These are phyloP conservation scores for Leptinotarsa juncta DNA, from an alignment of 2,888 invertebrate genomes.

Conservation along the genomic window DNA sequence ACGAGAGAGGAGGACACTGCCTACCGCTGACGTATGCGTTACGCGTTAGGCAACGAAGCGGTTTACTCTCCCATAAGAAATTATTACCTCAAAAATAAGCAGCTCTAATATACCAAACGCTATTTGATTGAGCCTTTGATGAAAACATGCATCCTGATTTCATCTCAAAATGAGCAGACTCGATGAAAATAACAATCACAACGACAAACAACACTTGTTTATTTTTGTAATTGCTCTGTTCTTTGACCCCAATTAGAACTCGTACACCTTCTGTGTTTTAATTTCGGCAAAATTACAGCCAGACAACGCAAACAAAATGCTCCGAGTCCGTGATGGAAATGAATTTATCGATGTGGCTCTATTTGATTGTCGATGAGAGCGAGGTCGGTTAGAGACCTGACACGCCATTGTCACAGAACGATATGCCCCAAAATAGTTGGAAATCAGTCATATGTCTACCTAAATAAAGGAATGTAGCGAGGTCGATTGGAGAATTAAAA, in stretches of 20 bases:
- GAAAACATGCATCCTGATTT: neutral
- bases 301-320: neutral
- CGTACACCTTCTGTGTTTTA: slow-evolving; percentile 8
- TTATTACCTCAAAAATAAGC: too few relatives aligned
- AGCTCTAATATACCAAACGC: too few relatives aligned
- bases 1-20: too few relatives aligned
- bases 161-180: neutral
- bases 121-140: too few relatives aligned
- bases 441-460: too few relatives aligned
- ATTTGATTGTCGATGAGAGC: neutral
- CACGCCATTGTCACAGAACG: neutral
- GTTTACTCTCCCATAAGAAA: too few relatives aligned
- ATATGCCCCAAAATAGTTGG: too few relatives aligned
- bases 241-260: slow-evolving; percentile 5
- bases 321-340: neutral
- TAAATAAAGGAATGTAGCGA: too few relatives aligned
- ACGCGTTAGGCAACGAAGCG: too few relatives aligned
- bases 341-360: slow-evolving; percentile 2
- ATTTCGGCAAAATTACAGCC: neutral
- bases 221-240: neutral
- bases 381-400: neutral
- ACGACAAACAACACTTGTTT: neutral
- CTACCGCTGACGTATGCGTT: too few relatives aligned
- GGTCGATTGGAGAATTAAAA: too few relatives aligned
- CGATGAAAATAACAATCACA: neutral